Base-by-base conservation (phyloP, 2,888 invertebrate genomes). In the Synergus umbraculus region DNA sequence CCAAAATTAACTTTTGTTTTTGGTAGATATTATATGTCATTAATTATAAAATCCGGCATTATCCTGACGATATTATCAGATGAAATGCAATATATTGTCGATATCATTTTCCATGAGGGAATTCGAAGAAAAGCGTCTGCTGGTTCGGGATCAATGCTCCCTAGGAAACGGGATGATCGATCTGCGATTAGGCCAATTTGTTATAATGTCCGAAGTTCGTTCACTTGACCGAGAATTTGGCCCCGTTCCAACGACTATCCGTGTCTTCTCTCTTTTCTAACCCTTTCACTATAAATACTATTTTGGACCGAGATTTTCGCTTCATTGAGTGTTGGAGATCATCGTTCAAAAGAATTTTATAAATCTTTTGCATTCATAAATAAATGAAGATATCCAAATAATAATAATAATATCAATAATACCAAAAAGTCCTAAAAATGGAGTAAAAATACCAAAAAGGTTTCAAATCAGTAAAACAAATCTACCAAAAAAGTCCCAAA, bases 281-380 rank as follows among this genome's bases (percentile, higher is more conserved):
- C 79, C 79, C 77, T 76, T 81, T 76, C 79, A 58, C 80, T 82
- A 83, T 79, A 82, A 81, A 83, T 82, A 81, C 77, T 64, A 22
- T 76, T 60, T 76, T 63, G 54, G 67, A 82, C 77, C 64, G 76
- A 83, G 81, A 82, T 82, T 81, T 80, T 81, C 81, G 76, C 80
- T 81, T 77, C 77, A 67, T 76, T 66, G 29, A 63, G 63, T 77
- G 46, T 60, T 63, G 73, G 78, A 73, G 78, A 49, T 73, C 67
- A 49, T 73, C 67, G 37, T 63, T 49, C 37, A 43, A 76, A 77
- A 64, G 65, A 54, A 44, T 49, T 78, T 63, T 64, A 81, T 77
- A 44, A 44, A 76, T 46, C 41, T 41, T n/a, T 7, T n/a, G 54
- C 54, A 15, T 54, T 54, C 7, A n/a, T n/a, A 54, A 13, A 46